Evolutionary conservation across 2,888 invertebrate species (phyloP).

Genomic region (Isoperla grammatica): DNA sequence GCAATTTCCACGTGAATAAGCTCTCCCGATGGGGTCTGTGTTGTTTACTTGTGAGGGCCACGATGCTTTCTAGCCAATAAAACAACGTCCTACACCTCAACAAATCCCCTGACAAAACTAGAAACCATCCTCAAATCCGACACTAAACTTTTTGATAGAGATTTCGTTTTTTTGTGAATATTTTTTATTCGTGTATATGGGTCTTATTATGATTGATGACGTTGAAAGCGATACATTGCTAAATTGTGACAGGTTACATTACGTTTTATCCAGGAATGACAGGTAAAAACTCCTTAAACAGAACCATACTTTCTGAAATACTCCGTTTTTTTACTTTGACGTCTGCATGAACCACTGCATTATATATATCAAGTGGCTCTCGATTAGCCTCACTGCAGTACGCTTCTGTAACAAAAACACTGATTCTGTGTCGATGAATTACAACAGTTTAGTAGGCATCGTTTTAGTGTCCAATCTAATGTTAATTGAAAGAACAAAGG

Average conservation of each 20-base stretch:
- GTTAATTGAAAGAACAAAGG: too few relatives aligned
- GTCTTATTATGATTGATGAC: slow-evolving; percentile 12
- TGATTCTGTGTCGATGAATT: too few relatives aligned
- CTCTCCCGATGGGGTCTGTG: slow-evolving; percentile 2
- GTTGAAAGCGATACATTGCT: slow-evolving; percentile 1
- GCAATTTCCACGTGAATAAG: slow-evolving; percentile 18
- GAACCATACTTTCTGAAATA: too few relatives aligned
- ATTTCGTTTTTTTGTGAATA: background rate
- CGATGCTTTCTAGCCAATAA: background rate
- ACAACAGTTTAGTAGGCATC: too few relatives aligned
- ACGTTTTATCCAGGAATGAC: too few relatives aligned
- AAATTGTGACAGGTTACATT: slow-evolving; percentile 7
- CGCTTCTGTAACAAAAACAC: too few relatives aligned
- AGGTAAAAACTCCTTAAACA: too few relatives aligned
- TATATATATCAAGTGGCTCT: too few relatives aligned
- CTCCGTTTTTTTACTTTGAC: too few relatives aligned
- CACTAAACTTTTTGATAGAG: slow-evolving; percentile 10
- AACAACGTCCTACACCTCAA: slow-evolving; percentile 9
- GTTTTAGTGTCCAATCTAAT: too few relatives aligned
- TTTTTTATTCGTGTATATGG: slow-evolving; percentile 5
- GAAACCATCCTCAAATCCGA: slow-evolving; percentile 4
- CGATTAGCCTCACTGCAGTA: too few relatives aligned
- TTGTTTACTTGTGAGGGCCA: slow-evolving; percentile 18
- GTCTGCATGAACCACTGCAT: too few relatives aligned
- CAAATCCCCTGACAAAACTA: slow-evolving; percentile 11